Percentiles rank a stretch among this genome's conserved stretches.
These are phyloP conservation scores for Coelopa frigida DNA, from an alignment of 1,140 invertebrate genomes.

Conservation along the genomic window DNA sequence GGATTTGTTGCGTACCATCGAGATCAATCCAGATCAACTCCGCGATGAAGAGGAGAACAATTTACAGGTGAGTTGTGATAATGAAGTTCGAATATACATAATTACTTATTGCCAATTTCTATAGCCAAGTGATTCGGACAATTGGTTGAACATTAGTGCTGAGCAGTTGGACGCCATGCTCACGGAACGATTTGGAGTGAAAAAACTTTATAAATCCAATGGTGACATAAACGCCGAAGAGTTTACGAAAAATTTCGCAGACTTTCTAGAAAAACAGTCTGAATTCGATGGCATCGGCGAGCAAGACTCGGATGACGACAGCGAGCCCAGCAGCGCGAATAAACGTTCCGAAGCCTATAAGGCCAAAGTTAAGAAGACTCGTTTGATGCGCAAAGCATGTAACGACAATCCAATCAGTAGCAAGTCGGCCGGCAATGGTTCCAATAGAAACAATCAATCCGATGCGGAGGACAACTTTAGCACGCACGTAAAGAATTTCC, in stretches of 20 bases:
- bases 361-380: slow-evolving; percentile 36
- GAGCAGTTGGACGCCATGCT: slow-evolving; percentile 77
- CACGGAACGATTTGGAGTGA: slow-evolving; percentile 61
- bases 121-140: slow-evolving; percentile 59
- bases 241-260: slow-evolving; percentile 63
- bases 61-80: slow-evolving; percentile 17
- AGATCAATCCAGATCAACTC: slow-evolving; percentile 49
- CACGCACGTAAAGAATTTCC: slow-evolving; percentile 65
- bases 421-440: slow-evolving; percentile 24
- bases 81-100: neutral
- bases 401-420: slow-evolving; percentile 19
- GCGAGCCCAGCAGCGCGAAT: slow-evolving; percentile 10
- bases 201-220: slow-evolving; percentile 48
- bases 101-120: neutral
- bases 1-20: slow-evolving; percentile 47
- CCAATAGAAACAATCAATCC: slow-evolving; percentile 7
- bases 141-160: slow-evolving; percentile 78
- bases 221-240: slow-evolving; percentile 50
- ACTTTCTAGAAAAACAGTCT: slow-evolving; percentile 76
- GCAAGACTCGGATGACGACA: slow-evolving; percentile 44
- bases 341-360: slow-evolving; percentile 5
- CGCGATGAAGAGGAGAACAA: slow-evolving; percentile 47
- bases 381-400: slow-evolving; percentile 27
- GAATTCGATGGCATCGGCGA: slow-evolving; percentile 79
- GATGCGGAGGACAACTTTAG: slow-evolving; percentile 63